Percentiles rank a stretch among this genome's conserved stretches.
These are phyloP conservation scores for Hemicordylus capensis DNA, from an alignment of 2,113 vertebrate species.

Conservation along the genomic window DNA sequence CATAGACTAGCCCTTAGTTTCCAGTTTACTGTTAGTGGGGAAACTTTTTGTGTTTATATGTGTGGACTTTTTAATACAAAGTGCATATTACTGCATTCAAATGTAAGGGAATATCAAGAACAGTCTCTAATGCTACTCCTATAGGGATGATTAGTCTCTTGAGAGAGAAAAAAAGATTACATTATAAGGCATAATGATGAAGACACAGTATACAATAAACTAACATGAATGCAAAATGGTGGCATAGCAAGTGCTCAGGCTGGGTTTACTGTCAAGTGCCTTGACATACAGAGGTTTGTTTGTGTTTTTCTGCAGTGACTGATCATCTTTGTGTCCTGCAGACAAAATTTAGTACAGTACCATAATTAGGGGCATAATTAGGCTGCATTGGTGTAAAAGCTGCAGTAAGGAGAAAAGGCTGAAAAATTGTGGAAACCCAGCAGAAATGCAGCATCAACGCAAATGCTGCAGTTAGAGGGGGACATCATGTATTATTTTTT, in stretches of 20 bases:
- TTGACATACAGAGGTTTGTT: conserved; percentile 34
- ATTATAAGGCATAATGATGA: conserved; percentile 38
- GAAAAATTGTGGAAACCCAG: too few relatives aligned
- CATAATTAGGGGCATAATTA: too few relatives aligned
- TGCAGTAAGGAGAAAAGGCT: too few relatives aligned
- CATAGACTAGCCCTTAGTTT: background rate
- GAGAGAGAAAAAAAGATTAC: background rate
- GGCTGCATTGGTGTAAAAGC: too few relatives aligned
- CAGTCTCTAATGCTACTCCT: background rate
- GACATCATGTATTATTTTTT: too few relatives aligned
- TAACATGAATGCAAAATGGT: conserved; percentile 55
- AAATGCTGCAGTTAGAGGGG: too few relatives aligned
- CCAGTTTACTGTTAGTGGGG: too few relatives aligned
- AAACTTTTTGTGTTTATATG: too few relatives aligned
- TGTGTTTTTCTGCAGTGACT: conserved; percentile 56
- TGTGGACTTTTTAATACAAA: background rate
- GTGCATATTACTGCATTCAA: background rate
- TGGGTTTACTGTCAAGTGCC: conserved; percentile 51
- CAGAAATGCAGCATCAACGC: too few relatives aligned
- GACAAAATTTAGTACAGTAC: too few relatives aligned
- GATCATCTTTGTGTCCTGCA: conserved; percentile 58
- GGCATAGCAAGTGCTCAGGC: conserved; percentile 40
- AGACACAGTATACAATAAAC: conserved; percentile 37
- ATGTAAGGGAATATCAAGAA: background rate
- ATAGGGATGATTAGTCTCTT: background rate